phyloP scores from a whole-genome alignment of 2,797 vertebrate species.

The Enteromius paludinosus region DNA sequence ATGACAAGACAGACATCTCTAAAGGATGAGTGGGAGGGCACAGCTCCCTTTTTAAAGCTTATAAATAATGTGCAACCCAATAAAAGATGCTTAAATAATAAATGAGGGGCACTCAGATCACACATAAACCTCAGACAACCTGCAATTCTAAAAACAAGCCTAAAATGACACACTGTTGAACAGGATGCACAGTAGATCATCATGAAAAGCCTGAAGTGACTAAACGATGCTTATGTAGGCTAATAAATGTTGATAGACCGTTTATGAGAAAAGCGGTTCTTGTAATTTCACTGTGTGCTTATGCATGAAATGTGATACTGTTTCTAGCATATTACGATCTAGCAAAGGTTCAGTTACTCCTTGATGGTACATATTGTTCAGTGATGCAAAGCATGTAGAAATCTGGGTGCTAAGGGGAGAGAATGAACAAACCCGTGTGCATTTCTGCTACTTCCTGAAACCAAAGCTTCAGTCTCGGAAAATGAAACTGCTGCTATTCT shows the following conservation, averaged over 20 bases:
- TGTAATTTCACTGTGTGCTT: background rate
- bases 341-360: background rate
- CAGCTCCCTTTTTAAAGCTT: conserved; percentile 51
- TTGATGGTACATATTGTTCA: conserved; percentile 15
- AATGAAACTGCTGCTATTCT: conserved; percentile 25
- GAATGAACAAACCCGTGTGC: background rate
- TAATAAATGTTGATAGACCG: background rate
- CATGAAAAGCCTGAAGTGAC: background rate
- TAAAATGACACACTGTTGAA: conserved; percentile 1
- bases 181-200: background rate
- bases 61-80: conserved; percentile 66
- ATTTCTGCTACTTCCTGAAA: conserved; percentile 1
- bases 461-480: conserved; percentile 6
- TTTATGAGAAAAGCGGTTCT: background rate
- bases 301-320: conserved; percentile 15
- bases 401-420: background rate
- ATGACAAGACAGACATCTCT: conserved; percentile 27
- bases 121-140: conserved; percentile 46
- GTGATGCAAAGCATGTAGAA: background rate
- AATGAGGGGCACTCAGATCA: conserved; percentile 55
- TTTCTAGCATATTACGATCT: conserved; percentile 4
- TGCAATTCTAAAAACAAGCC: conserved; percentile 24
- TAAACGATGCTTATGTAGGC: background rate
- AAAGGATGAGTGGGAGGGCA: conserved; percentile 46
- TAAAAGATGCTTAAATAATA: conserved; percentile 63